These are phyloP conservation scores for Ormyrus nitidulus DNA, from an alignment of 2,888 invertebrate species.

Conservation along the genomic window DNA sequence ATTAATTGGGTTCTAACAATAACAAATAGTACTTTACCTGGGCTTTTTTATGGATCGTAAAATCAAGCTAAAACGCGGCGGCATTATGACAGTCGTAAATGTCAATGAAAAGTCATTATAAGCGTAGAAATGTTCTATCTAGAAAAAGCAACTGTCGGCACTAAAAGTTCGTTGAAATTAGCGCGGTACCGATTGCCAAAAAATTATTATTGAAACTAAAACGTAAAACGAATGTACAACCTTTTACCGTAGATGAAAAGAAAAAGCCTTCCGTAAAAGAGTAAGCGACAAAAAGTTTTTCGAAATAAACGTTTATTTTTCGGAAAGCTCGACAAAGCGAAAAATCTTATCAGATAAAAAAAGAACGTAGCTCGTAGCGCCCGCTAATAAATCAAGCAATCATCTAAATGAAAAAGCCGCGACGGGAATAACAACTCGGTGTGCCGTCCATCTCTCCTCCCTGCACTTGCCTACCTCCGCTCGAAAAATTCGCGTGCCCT, in stretches of 20 bases:
- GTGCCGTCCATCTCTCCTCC: not conserved
- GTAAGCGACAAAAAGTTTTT: not conserved
- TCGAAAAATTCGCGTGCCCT: constrained; percentile 5
- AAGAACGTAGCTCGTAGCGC: not conserved
- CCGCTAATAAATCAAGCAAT: constrained; percentile 49
- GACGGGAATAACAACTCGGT: constrained; percentile 24
- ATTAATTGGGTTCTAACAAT: constrained; percentile 28
- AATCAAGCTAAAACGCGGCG: constrained; percentile 21
- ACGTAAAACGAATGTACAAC: too few relatives aligned
- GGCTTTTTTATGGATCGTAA: constrained; percentile 41
- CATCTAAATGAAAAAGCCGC: constrained; percentile 50
- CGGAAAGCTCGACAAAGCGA: too few relatives aligned
- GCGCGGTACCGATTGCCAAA: constrained; percentile 7
- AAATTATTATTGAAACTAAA: too few relatives aligned
- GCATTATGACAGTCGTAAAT: constrained; percentile 45
- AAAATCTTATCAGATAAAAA: too few relatives aligned
- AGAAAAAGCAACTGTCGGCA: not conserved
- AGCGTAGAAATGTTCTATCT: constrained; percentile 24
- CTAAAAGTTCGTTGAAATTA: too few relatives aligned
- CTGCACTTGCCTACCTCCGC: not conserved
- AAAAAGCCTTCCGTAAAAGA: too few relatives aligned
- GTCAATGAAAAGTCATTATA: constrained; percentile 30
- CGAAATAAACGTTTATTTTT: not conserved
- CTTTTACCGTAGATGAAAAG: too few relatives aligned
- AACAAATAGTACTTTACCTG: constrained; percentile 23